Evolutionary conservation across 2,888 invertebrate genomes (phyloP), one percentile per base, ranked within the genome.

Genomic region (Philereme vetulata): DNA sequence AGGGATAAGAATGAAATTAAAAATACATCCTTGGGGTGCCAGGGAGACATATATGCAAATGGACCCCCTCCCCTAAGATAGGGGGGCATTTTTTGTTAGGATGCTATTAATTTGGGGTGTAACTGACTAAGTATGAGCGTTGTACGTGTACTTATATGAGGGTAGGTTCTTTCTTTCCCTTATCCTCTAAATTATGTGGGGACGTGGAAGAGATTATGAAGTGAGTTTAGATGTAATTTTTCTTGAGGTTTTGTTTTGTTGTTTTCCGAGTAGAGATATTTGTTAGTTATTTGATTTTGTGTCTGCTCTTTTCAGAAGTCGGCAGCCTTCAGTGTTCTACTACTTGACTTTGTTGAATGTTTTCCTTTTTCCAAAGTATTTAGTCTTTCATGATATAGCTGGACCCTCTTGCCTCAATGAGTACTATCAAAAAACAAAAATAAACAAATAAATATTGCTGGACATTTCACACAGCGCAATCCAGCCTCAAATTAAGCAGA

Each of bases 1-100:
- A 81, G 85, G 92, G 91, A 91, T 92, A 92, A 92, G 92, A 92
- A 92, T 91, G 91, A 92, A 92, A 92, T 92, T 92, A 92, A 92
- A 92, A 92, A 92, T 92, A 92, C 92, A 92, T 92, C 92, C 90
- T 91, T 89, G 75, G 90, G 90, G 90, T 88, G 90, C 90, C 80
- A 74, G 90, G 90, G 91, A 81, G 90, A 91, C 91, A 92, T 91
- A 90, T 90, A 91, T 91, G 91, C 91, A 92, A 91, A 91, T 91
- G 91, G 91, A 87, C 85, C 77, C 76, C 84, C 84, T 82, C 78
- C 84, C 83, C 84, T 84, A 90, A 89, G 90, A 90, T 80, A 85
- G 90, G 90, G 87, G 84, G 88, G 78, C 76, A 80, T 90, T 92
- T 91, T 92, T 92, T 91, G 90, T 91, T 89, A 81, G 91, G 88